phyloP scores from a whole-genome alignment of 2,888 invertebrate genomes.

The Nineta flava region DNA sequence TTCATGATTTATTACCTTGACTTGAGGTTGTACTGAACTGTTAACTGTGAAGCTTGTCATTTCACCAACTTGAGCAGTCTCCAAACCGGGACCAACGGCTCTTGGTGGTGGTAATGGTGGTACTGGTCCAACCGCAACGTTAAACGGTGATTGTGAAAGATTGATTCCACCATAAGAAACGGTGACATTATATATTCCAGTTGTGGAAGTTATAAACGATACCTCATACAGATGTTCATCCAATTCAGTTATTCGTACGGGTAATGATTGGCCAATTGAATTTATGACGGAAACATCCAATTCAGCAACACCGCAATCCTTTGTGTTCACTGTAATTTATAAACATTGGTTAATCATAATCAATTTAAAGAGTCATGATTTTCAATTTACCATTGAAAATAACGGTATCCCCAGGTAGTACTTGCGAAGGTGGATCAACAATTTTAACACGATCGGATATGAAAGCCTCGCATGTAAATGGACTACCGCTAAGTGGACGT shows the following conservation, averaged over 20 bases:
- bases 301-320: conserved; percentile 71
- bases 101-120: conserved; percentile 38
- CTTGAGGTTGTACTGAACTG: conserved; percentile 41
- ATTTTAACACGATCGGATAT: conserved; percentile 72
- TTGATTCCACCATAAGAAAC: conserved; percentile 52
- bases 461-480: conserved; percentile 84
- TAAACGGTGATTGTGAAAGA: conserved; percentile 35
- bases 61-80: conserved; percentile 52
- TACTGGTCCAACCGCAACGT: conserved; percentile 43
- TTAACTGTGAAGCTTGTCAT: conserved; percentile 54
- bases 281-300: conserved; percentile 77
- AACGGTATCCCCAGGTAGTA: conserved; percentile 70
- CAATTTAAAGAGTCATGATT: neutral
- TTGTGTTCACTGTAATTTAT: conserved; percentile 48
- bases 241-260: conserved; percentile 56
- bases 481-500: conserved; percentile 81
- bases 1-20: conserved; percentile 32
- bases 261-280: conserved; percentile 68
- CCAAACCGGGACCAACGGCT: conserved; percentile 51
- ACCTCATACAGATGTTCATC: conserved; percentile 57
- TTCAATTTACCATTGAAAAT: conserved; percentile 53
- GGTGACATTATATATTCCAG: conserved; percentile 54
- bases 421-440: conserved; percentile 57
- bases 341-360: neutral
- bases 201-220: conserved; percentile 69